Percentiles rank a stretch among this genome's conserved stretches.
Conservation (phyloP, 37 sponge, comb jelly and placozoan species). For the Petrosia ficiformis region DNA sequence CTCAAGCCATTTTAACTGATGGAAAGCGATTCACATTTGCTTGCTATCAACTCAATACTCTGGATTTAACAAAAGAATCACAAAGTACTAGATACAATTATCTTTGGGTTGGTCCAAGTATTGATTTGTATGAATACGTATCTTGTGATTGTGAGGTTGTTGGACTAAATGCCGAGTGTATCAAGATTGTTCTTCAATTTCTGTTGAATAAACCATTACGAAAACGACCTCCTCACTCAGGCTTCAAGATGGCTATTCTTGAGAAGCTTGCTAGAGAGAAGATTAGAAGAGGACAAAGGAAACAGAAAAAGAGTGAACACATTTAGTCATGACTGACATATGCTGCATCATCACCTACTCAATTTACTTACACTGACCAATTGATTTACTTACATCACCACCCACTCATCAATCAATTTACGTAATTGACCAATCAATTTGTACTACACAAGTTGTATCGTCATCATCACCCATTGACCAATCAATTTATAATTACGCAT, state of each 20-base stretch:
- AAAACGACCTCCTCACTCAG: constrained; percentile 19
- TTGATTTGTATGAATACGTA: constrained; percentile 38
- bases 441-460: no score
- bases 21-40: constrained; percentile 69
- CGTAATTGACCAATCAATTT: no score
- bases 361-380: no score
- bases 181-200: constrained; percentile 43
- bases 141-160: constrained; percentile 12
- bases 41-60: constrained; percentile 77
- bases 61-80: constrained; percentile 36
- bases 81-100: constrained; percentile 31
- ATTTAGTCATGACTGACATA: no score
- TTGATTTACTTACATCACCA: no score
- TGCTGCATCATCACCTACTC: no score
- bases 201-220: constrained; percentile 38
- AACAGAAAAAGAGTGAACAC: not conserved
- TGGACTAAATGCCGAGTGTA: constrained; percentile 49
- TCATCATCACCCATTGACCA: no score
- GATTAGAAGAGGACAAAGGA: not conserved
- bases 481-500: no score
- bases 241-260: constrained; percentile 18
- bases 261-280: no score
- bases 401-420: no score
- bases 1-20: constrained; percentile 65
- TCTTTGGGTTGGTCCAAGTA: constrained; percentile 66